Conservation (phyloP, 1,140 invertebrate genomes). For the Lanistes nyassanus region DNA sequence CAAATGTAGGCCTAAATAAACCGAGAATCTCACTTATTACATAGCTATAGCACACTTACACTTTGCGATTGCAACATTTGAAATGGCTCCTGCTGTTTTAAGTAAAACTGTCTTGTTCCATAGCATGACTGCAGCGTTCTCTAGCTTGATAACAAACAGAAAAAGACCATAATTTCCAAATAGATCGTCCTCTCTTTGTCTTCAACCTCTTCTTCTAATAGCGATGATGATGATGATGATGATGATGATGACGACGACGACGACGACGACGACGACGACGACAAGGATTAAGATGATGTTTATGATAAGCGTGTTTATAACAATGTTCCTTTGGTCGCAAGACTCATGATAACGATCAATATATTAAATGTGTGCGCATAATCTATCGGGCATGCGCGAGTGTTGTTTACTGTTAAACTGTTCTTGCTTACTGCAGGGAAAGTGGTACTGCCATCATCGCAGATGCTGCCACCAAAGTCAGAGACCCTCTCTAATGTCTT, state of each 20-base stretch:
- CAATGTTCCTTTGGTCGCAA: background rate
- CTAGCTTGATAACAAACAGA: constrained; percentile 36
- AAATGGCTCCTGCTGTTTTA: constrained; percentile 41
- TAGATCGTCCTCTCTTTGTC: background rate
- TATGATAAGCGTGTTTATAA: background rate
- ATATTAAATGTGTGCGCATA: too few relatives aligned
- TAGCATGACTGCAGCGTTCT: constrained; percentile 39
- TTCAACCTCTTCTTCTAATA: background rate
- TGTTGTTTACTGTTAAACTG: too few relatives aligned
- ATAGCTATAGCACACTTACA: background rate
- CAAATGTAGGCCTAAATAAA: too few relatives aligned
- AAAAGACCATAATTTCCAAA: background rate
- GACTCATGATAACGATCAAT: background rate
- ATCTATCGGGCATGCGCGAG: background rate
- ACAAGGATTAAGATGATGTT: background rate
- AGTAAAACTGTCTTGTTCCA: constrained; percentile 50
- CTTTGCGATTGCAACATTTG: constrained; percentile 15
- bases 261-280: background rate
- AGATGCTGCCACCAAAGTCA: background rate
- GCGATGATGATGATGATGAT: background rate
- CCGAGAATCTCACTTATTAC: too few relatives aligned
- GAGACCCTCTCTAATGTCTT: background rate
- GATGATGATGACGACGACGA: background rate
- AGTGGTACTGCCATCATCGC: background rate
- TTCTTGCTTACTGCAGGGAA: background rate